A percentile compares a stretch with the other conserved stretches of the same genome.
Evolutionary conservation across 2,113 vertebrate species (phyloP).

Genomic region (Ancistrus triradiatus): DNA sequence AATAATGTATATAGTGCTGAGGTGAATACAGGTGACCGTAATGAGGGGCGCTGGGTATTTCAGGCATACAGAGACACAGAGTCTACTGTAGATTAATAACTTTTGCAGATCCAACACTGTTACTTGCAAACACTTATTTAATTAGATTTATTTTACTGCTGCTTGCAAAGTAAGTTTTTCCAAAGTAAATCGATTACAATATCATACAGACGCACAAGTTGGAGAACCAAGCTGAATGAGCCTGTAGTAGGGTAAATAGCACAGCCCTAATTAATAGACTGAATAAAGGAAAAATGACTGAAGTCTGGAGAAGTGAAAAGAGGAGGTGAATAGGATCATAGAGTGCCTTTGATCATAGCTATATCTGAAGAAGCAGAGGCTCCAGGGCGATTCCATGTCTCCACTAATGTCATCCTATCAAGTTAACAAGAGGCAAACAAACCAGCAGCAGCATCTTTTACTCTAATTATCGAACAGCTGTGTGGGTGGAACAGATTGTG

Average conservation of each 20-base stretch:
- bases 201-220: neutral
- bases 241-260: neutral
- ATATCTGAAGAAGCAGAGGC: conserved; percentile 44
- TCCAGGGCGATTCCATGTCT: conserved; percentile 41
- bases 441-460: conserved; percentile 12
- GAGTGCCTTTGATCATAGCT: conserved; percentile 54
- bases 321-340: conserved; percentile 16
- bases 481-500: conserved; percentile 24
- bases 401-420: conserved; percentile 44
- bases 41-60: conserved; percentile 23
- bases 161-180: conserved; percentile 45
- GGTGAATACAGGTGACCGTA: conserved; percentile 36
- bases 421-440: conserved; percentile 29
- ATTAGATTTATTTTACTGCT: conserved; percentile 47
- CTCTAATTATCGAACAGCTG: conserved; percentile 12
- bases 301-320: conserved; percentile 31
- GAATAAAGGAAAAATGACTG: conserved; percentile 23
- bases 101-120: too few species aligned
- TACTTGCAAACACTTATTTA: too few species aligned
- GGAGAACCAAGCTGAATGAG: neutral
- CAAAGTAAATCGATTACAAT: conserved; percentile 48
- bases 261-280: conserved; percentile 49
- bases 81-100: too few species aligned
- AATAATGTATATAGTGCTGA: conserved; percentile 50
- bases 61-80: conserved; percentile 50